These are phyloP conservation scores for Laspeyria flexula DNA, from an alignment of 2,888 invertebrate genomes.

Conservation along the genomic window DNA sequence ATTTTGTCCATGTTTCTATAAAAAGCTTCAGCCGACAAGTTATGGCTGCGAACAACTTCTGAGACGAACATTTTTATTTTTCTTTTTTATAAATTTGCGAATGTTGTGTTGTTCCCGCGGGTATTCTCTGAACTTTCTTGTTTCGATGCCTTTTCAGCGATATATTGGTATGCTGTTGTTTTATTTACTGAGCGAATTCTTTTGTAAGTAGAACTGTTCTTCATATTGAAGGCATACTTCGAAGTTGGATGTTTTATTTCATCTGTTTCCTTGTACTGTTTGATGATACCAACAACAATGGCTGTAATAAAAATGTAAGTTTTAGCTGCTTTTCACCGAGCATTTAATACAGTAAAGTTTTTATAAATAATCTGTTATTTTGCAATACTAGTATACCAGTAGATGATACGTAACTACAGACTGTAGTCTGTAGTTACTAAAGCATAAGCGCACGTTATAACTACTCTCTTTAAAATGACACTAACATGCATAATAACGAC, in stretches of 20 bases:
- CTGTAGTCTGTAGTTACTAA: no score
- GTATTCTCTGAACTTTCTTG: constrained; percentile 66
- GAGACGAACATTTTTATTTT: constrained; percentile 61
- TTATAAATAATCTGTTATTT: no score
- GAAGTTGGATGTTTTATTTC: constrained; percentile 4
- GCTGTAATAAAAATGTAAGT: not conserved
- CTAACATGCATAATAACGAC: no score
- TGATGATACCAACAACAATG: not conserved
- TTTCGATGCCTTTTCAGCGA: constrained; percentile 60
- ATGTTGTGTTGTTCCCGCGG: constrained; percentile 63
- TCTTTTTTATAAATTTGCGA: constrained; percentile 67
- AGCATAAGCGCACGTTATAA: no score
- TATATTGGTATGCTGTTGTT: constrained; percentile 59
- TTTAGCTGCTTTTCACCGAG: no score
- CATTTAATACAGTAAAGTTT: no score
- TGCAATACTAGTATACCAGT: no score
- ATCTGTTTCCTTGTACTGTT: constrained; percentile 1
- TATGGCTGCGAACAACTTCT: constrained; percentile 58
- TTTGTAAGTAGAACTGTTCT: constrained; percentile 28
- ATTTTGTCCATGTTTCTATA: constrained; percentile 63
- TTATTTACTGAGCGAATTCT: constrained; percentile 53
- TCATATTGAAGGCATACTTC: constrained; percentile 9
- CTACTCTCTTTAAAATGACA: no score
- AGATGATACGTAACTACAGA: no score
- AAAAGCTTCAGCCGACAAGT: constrained; percentile 66